Evolutionary conservation across 1,140 invertebrate genomes (phyloP).

Genomic region (Cheumatopsyche charites): DNA sequence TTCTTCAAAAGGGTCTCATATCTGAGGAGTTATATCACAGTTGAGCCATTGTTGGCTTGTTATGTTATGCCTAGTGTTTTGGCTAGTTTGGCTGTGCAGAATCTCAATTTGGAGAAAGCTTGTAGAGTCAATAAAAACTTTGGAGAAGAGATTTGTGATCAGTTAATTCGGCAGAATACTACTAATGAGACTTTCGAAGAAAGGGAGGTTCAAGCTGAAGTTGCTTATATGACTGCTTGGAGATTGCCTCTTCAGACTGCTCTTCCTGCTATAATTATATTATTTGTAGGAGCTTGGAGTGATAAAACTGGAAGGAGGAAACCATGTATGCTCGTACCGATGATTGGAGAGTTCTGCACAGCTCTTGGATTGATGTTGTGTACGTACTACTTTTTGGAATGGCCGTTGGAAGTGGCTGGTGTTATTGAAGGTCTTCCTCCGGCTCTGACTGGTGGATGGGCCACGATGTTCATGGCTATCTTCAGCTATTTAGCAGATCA

Average conservation of each 20-base stretch:
- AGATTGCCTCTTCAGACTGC: slow-evolving; percentile 52
- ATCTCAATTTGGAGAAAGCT: slow-evolving; percentile 76
- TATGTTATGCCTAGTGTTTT: slow-evolving; percentile 75
- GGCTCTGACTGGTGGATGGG: slow-evolving; percentile 81
- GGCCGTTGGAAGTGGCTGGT: slow-evolving; percentile 72
- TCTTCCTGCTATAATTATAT: slow-evolving; percentile 55
- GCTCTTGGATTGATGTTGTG: slow-evolving; percentile 61
- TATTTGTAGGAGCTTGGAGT: slow-evolving; percentile 61
- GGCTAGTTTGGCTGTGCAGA: slow-evolving; percentile 71
- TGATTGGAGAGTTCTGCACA: slow-evolving; percentile 56
- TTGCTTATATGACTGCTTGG: slow-evolving; percentile 54
- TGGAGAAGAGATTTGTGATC: slow-evolving; percentile 67
- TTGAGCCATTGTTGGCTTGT: slow-evolving; percentile 72
- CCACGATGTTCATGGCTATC: slow-evolving; percentile 86
- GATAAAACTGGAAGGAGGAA: slow-evolving; percentile 60
- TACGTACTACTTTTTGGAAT: slow-evolving; percentile 68
- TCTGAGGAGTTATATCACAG: slow-evolving; percentile 65
- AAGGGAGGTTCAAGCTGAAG: slow-evolving; percentile 50
- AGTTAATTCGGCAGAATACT: slow-evolving; percentile 65
- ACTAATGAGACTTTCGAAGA: slow-evolving; percentile 61
- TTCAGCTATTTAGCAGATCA: slow-evolving; percentile 90
- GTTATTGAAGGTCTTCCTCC: slow-evolving; percentile 75
- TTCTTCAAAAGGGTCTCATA: neutral
- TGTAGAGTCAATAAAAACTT: slow-evolving; percentile 74
- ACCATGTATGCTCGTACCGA: slow-evolving; percentile 56